A percentile compares a stretch with the other conserved stretches of the same genome.
Conservation (phyloP, 2,888 invertebrate genomes). For the Galerucella calmariensis region DNA sequence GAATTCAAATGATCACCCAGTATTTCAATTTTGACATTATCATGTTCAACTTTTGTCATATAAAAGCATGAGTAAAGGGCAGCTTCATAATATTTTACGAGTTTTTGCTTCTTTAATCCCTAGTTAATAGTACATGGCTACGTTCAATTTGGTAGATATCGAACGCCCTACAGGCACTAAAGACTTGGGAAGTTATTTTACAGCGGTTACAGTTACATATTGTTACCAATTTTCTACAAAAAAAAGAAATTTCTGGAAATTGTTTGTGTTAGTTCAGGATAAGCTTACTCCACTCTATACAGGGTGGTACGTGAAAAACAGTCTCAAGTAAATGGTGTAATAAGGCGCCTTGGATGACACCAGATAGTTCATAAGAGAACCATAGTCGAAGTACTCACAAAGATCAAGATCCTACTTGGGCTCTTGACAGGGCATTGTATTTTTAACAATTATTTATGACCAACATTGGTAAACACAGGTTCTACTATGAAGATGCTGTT, state of each 20-base stretch:
- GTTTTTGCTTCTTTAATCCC: constrained; percentile 54
- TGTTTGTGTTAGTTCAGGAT: not conserved
- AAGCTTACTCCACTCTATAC: no score
- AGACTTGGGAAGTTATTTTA: not conserved
- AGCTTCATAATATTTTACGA: constrained; percentile 53
- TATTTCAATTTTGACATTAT: not conserved
- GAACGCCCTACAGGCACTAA: constrained; percentile 52
- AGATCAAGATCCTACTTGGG: no score
- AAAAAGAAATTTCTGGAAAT: not conserved
- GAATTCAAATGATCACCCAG: no score
- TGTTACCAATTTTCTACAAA: not conserved
- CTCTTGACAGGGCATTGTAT: no score
- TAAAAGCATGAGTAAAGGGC: not conserved
- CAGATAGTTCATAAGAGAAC: no score
- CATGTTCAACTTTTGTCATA: not conserved
- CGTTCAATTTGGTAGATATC: constrained; percentile 47
- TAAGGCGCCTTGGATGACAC: no score
- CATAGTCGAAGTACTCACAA: no score
- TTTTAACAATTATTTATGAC: no score
- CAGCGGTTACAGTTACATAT: not conserved
- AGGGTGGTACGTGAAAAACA: no score
- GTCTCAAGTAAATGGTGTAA: no score
- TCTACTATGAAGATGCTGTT: no score
- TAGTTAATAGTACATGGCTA: constrained; percentile 52
- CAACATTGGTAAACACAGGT: no score